Percentiles rank a stretch among this genome's conserved stretches.
These are phyloP conservation scores for Oceanites oceanicus DNA, from an alignment of 2,113 vertebrate species.

Conservation along the genomic window DNA sequence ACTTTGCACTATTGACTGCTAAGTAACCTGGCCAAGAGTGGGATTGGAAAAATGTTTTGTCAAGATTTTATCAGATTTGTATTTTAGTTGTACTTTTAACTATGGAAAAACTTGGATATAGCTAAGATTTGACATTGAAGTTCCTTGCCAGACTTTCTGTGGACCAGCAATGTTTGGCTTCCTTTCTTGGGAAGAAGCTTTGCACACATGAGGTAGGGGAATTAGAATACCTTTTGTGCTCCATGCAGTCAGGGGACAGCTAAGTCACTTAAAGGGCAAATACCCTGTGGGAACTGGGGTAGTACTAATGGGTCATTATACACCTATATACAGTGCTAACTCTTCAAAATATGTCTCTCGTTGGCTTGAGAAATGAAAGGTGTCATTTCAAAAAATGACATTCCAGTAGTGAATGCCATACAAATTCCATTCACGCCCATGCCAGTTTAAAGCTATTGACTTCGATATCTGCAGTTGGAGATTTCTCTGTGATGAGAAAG, in stretches of 20 bases:
- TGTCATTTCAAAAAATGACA: not conserved
- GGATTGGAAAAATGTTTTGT: not conserved
- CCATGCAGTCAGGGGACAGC: not conserved
- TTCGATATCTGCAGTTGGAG: not conserved
- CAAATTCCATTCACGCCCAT: not conserved
- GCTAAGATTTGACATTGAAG: not conserved
- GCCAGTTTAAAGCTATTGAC: not conserved
- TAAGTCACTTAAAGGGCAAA: not conserved
- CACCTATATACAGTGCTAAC: too few species aligned
- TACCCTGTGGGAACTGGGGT: not conserved
- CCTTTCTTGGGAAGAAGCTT: not conserved
- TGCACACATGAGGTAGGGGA: fast-evolving
- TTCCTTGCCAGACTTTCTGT: not conserved
- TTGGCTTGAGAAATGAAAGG: not conserved
- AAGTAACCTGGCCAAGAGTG: not conserved
- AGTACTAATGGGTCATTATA: not conserved
- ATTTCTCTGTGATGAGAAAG: not conserved
- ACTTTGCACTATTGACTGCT: not conserved
- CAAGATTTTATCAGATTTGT: not conserved
- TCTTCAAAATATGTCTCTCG: not conserved
- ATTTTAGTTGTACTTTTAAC: not conserved
- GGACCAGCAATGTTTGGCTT: not conserved
- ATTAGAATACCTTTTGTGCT: not conserved
- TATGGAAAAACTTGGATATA: not conserved
- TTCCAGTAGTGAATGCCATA: not conserved